Evolutionary conservation across 2,113 vertebrate genomes (phyloP).

Genomic region (Indicator indicator): DNA sequence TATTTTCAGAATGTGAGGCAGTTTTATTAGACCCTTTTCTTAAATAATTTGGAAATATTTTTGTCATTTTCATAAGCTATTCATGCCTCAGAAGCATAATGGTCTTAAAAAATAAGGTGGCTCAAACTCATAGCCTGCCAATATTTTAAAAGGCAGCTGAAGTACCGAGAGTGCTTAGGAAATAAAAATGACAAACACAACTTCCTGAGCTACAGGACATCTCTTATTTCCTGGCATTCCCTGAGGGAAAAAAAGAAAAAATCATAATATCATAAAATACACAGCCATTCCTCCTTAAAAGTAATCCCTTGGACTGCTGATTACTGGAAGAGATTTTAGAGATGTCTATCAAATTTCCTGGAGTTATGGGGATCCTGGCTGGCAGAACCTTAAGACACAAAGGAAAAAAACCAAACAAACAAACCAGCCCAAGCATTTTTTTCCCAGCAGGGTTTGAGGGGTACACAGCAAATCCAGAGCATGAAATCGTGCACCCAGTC

Average conservation of each 20-base stretch:
- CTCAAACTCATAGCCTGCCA: background rate
- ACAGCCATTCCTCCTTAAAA: background rate
- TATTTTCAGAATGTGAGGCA: background rate
- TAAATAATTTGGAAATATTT: conserved; percentile 9
- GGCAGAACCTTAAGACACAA: background rate
- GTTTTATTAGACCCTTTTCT: background rate
- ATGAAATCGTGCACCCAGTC: background rate
- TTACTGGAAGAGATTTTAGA: background rate
- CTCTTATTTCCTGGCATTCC: background rate
- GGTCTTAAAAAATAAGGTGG: background rate
- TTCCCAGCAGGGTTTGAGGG: background rate
- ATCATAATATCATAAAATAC: fast-evolving
- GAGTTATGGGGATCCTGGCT: background rate
- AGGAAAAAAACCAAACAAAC: background rate
- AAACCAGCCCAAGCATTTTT: background rate
- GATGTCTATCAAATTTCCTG: background rate
- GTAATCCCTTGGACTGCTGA: background rate
- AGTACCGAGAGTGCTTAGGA: background rate
- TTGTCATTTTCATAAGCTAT: background rate
- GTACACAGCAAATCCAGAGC: background rate
- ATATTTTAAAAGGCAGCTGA: conserved; percentile 3
- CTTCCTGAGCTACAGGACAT: background rate
- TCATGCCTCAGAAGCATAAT: background rate
- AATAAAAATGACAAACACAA: conserved; percentile 14
- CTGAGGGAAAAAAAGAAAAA: background rate